These are phyloP conservation scores for Drosophila melanogaster DNA, from an alignment of 1,140 invertebrate species.

Conservation along the genomic window DNA sequence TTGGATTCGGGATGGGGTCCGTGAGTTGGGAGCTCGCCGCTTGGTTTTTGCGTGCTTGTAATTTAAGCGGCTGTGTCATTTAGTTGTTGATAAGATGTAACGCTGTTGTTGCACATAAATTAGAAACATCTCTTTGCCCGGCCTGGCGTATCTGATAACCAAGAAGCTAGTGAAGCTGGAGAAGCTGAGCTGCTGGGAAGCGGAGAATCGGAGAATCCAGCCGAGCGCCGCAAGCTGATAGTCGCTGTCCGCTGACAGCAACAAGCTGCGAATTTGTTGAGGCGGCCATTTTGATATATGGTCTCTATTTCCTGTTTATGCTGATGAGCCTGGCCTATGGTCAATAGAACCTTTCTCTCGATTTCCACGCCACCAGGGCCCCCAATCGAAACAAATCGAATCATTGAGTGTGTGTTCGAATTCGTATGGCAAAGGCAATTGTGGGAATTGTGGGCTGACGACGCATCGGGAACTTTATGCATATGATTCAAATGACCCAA, in stretches of 20 bases:
- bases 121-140: slow-evolving; percentile 57
- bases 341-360: slow-evolving; percentile 41
- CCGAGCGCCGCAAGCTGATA: slow-evolving; percentile 37
- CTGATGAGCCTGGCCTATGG: slow-evolving; percentile 57
- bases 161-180: slow-evolving; percentile 26
- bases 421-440: slow-evolving; percentile 59
- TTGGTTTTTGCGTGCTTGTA: slow-evolving; percentile 68
- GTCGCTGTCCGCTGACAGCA: slow-evolving; percentile 47
- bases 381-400: neutral
- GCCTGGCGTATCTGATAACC: slow-evolving; percentile 77
- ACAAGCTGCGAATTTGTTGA: slow-evolving; percentile 72
- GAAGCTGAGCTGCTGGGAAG: slow-evolving; percentile 10
- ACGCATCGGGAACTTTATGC: slow-evolving; percentile 61
- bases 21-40: slow-evolving; percentile 25
- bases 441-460: slow-evolving; percentile 41
- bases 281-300: slow-evolving; percentile 68
- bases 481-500: slow-evolving; percentile 80
- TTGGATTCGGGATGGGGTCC: neutral
- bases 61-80: slow-evolving; percentile 79
- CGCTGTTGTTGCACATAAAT: slow-evolving; percentile 71
- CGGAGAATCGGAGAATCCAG: slow-evolving; percentile 14
- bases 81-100: slow-evolving; percentile 73
- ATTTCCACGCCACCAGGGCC: neutral
- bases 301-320: slow-evolving; percentile 76
- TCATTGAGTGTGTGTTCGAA: slow-evolving; percentile 13